Conservation (phyloP, 2,888 invertebrate species). For the Amphipoea oculea region DNA sequence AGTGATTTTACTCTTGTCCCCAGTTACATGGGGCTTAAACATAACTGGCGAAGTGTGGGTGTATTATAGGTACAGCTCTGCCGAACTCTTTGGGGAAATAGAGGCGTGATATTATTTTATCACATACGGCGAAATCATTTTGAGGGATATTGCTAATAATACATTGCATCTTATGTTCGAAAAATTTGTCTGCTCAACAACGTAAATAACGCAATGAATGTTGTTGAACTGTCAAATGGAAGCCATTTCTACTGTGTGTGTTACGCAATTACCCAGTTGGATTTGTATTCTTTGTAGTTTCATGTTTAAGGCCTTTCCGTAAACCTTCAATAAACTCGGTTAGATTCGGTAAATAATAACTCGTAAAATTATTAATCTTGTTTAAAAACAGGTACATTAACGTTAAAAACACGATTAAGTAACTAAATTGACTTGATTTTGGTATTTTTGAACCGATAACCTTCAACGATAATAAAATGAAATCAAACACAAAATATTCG, state of each 20-base stretch:
- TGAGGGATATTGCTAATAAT: too few relatives aligned
- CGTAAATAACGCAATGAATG: too few relatives aligned
- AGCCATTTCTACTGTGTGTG: neutral
- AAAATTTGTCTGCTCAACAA: too few relatives aligned
- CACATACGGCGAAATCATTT: too few relatives aligned
- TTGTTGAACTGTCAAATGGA: neutral
- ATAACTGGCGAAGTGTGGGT: neutral
- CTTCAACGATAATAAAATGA: conserved; percentile 19
- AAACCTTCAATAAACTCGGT: neutral
- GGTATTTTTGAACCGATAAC: neutral
- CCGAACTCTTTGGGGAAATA: neutral
- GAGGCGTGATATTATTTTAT: neutral
- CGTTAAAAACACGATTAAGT: neutral
- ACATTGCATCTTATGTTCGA: too few relatives aligned
- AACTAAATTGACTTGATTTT: neutral
- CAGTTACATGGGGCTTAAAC: neutral
- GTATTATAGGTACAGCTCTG: neutral
- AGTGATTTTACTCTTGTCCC: neutral
- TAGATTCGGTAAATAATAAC: neutral
- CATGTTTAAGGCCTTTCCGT: neutral
- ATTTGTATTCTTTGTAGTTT: neutral
- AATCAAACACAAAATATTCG: conserved; percentile 11
- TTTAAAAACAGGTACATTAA: neutral
- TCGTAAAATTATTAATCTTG: neutral
- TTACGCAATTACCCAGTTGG: neutral